phyloP scores from a whole-genome alignment of 2,113 vertebrate genomes.

The Agapornis roseicollis region DNA sequence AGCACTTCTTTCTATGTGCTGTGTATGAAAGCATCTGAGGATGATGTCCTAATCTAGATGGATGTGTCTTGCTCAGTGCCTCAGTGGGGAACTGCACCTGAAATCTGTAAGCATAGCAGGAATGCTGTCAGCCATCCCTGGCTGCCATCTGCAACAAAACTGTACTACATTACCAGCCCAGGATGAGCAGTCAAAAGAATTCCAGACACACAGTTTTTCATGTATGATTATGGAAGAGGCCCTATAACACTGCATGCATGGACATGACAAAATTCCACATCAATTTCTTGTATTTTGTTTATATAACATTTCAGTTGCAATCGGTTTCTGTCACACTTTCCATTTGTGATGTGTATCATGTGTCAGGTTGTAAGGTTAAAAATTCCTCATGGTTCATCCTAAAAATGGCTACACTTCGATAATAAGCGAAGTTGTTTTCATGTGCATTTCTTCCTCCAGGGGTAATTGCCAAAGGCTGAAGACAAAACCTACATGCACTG shows the following conservation, averaged over 20 bases:
- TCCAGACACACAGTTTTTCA: background rate
- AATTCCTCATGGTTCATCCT: background rate
- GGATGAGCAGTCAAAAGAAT: background rate
- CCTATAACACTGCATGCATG: background rate
- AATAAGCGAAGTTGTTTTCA: background rate
- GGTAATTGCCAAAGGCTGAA: background rate
- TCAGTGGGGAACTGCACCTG: background rate
- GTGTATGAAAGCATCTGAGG: background rate
- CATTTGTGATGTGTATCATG: background rate
- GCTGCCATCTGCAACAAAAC: background rate
- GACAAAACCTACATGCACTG: background rate
- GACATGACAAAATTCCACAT: background rate
- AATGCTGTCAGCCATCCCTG: background rate
- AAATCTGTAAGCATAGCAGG: background rate
- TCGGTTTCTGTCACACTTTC: background rate
- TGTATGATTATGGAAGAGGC: background rate
- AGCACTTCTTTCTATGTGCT: background rate
- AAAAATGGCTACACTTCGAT: background rate
- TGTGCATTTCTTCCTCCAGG: background rate
- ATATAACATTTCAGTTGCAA: background rate
- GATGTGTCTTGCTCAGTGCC: background rate
- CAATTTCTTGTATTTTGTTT: background rate
- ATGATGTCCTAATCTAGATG: background rate
- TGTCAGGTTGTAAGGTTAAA: background rate
- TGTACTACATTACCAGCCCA: background rate